Evolutionary conservation across 1,140 invertebrate genomes (phyloP), one percentile per base, ranked within the genome.

Genomic region (Onthophagus taurus): DNA sequence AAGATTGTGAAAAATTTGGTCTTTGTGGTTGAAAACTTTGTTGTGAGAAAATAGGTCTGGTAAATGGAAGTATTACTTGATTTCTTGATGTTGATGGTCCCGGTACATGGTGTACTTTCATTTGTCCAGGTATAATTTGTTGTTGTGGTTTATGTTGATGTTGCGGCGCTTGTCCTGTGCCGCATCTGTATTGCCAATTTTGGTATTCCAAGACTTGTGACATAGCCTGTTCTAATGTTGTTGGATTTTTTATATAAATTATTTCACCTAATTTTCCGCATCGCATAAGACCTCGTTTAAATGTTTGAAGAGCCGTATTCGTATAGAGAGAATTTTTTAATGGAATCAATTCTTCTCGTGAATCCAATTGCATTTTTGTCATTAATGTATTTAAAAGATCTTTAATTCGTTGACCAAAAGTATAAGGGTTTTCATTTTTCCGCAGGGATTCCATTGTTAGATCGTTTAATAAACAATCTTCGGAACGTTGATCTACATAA

Each of bases 111-210:
- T n/a, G n/a, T n/a, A n/a, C n/a, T n/a, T n/a, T n/a, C n/a, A n/a
- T n/a, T n/a, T n/a, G n/a, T n/a, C n/a, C n/a, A n/a, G n/a, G n/a
- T n/a, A n/a, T n/a, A n/a, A n/a, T n/a, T n/a, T n/a, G n/a, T n/a
- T 26, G 6, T 26, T 26, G 6, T 26, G 23, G n/a, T 26, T 7
- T 26, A 26, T 26, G 23, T 26, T 26, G 23, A n/a, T 26, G n/a
- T 26, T 26, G 6, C 23, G n/a, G 6, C 23, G 6, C 23, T 26
- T 26, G 23, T n/a, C n/a, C n/a, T n/a, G n/a, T n/a, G n/a, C n/a
- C n/a, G n/a, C n/a, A n/a, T n/a, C n/a, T n/a, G n/a, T 19, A 19
- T 36, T 36, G 34, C 34, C 34, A 36, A 3, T 36, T 36, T 12
- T 36, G 2, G 12, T 36, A 19, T 9, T 36, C 34, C 12, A 36